phyloP scores from a whole-genome alignment of 2,113 vertebrate species.

The Arenaria interpres region DNA sequence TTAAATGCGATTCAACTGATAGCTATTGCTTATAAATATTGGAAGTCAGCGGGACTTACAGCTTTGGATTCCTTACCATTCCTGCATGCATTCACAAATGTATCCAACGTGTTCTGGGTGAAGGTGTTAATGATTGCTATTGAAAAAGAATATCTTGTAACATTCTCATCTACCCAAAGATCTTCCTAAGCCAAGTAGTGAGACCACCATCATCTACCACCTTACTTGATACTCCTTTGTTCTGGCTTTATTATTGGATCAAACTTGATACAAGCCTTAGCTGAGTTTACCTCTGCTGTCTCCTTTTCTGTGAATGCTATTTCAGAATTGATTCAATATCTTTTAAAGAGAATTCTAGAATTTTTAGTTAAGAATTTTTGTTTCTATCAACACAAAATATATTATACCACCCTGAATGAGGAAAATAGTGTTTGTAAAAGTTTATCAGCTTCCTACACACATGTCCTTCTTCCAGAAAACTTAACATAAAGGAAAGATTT shows the following conservation, averaged over 20 bases:
- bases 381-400: background rate
- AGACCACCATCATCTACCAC: background rate
- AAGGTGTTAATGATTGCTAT: background rate
- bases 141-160: background rate
- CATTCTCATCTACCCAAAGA: background rate
- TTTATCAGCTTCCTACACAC: background rate
- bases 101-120: background rate
- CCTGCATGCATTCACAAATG: background rate
- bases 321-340: background rate
- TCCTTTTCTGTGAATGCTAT: background rate
- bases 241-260: background rate
- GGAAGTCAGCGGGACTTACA: background rate
- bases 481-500: background rate
- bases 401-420: background rate
- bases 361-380: background rate
- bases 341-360: background rate
- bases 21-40: background rate
- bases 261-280: background rate
- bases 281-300: background rate
- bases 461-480: background rate
- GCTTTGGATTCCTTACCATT: background rate
- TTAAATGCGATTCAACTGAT: background rate
- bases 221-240: background rate
- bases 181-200: background rate
- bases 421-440: background rate